phyloP scores from a whole-genome alignment of 2,888 invertebrate genomes.

The Himalopsyche japonica region DNA sequence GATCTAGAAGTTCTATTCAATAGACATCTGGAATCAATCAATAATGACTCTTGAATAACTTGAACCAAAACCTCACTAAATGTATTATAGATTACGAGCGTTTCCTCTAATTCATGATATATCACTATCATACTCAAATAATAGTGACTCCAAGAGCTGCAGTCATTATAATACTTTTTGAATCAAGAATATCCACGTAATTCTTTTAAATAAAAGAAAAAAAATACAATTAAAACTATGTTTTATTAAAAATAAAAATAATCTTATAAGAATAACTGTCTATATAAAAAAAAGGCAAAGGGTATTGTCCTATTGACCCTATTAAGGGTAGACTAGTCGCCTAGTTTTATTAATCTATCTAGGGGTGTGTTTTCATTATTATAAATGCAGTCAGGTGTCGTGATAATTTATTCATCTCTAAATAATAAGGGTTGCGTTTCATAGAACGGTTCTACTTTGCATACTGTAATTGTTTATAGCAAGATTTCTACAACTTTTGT shows the following conservation, averaged over 20 bases:
- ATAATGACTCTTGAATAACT: too few species aligned
- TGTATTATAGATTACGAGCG: too few species aligned
- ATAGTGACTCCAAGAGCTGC: too few species aligned
- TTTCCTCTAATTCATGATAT: too few species aligned
- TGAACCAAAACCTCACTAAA: too few species aligned
- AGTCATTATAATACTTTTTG: too few species aligned
- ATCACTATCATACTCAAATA: too few species aligned
- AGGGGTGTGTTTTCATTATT: background rate
- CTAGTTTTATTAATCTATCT: background rate
- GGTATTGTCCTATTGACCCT: background rate
- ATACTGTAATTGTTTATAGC: background rate
- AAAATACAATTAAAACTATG: too few species aligned
- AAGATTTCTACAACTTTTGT: background rate
- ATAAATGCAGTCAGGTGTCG: background rate
- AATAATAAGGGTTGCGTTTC: background rate
- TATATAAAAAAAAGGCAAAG: background rate
- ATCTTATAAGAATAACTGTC: background rate
- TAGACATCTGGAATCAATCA: too few species aligned
- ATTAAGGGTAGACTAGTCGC: background rate
- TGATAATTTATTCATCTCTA: background rate
- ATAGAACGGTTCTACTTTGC: background rate
- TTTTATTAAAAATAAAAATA: background rate
- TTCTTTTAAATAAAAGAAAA: too few species aligned
- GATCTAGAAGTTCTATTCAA: too few species aligned
- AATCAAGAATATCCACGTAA: too few species aligned